phyloP scores from a whole-genome alignment of 2,113 vertebrate genomes.

The Corythornis madagascariensis region DNA sequence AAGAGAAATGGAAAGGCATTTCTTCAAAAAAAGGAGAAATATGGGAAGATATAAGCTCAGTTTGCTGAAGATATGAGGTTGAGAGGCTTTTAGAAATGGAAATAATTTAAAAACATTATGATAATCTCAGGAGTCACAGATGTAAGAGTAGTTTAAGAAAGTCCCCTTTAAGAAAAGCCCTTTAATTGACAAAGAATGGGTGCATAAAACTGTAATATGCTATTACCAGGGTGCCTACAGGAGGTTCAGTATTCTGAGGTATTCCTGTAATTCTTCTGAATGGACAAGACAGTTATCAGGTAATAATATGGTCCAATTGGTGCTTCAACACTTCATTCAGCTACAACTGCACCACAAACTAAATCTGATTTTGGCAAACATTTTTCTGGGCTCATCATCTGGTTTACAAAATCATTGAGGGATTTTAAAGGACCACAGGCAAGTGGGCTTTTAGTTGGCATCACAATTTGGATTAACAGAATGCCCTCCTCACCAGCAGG shows the following conservation, averaged over 20 bases:
- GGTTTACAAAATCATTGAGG: neutral
- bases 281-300: neutral
- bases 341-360: neutral
- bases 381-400: neutral
- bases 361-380: neutral
- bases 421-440: neutral
- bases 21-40: neutral
- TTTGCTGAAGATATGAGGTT: neutral
- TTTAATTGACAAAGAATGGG: neutral
- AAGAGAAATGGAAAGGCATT: neutral
- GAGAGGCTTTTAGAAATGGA: neutral
- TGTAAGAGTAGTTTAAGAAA: neutral
- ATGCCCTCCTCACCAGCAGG: neutral
- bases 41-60: neutral
- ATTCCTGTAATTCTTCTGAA: neutral
- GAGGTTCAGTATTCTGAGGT: neutral
- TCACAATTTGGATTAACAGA: neutral
- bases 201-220: neutral
- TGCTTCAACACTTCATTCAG: neutral
- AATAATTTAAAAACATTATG: neutral
- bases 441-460: neutral
- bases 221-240: neutral
- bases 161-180: neutral
- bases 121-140: neutral
- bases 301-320: neutral